These are phyloP conservation scores for Brenthis hecate DNA, from an alignment of 2,888 invertebrate genomes.

Conservation along the genomic window DNA sequence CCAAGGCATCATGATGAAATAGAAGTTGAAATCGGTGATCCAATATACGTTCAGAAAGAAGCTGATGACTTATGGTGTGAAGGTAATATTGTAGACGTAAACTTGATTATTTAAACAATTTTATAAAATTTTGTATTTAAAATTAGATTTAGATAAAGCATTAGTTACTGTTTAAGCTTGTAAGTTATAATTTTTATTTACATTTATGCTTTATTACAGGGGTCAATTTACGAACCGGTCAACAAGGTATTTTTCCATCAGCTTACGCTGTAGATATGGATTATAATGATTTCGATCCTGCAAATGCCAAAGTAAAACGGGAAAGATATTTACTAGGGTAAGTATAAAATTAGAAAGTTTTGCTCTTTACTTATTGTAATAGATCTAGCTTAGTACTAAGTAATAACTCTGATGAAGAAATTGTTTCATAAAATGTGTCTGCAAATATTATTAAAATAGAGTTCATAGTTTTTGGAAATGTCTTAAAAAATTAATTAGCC, in stretches of 20 bases:
- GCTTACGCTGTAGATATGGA: slow-evolving; percentile 98
- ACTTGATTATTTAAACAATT: not conserved
- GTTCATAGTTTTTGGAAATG: no score
- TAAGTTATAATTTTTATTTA: not conserved
- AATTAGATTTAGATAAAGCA: no score
- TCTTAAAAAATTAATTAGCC: no score
- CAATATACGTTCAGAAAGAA: slow-evolving; percentile 97
- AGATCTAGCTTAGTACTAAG: no score
- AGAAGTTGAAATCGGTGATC: slow-evolving; percentile 98
- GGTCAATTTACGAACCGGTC: slow-evolving; percentile 95
- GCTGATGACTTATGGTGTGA: slow-evolving; percentile 99
- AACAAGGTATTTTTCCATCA: slow-evolving; percentile 97
- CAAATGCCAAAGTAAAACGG: slow-evolving; percentile 90
- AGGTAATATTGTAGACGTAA: slow-evolving; percentile 81
- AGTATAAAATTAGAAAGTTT: slow-evolving; percentile 34
- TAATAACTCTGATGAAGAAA: no score
- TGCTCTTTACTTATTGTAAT: no score
- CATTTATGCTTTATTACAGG: slow-evolving; percentile 74
- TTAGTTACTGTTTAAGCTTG: not conserved
- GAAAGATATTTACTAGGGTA: slow-evolving; percentile 93
- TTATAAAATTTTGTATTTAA: not conserved
- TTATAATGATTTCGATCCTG: slow-evolving; percentile 96
- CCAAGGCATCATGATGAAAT: slow-evolving; percentile 98
- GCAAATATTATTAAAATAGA: no score
- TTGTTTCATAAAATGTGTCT: no score